A percentile compares a stretch with the other conserved stretches of the same genome.
These are phyloP conservation scores for Lacerta bilineata DNA, from an alignment of 2,797 vertebrate species.

Conservation along the genomic window DNA sequence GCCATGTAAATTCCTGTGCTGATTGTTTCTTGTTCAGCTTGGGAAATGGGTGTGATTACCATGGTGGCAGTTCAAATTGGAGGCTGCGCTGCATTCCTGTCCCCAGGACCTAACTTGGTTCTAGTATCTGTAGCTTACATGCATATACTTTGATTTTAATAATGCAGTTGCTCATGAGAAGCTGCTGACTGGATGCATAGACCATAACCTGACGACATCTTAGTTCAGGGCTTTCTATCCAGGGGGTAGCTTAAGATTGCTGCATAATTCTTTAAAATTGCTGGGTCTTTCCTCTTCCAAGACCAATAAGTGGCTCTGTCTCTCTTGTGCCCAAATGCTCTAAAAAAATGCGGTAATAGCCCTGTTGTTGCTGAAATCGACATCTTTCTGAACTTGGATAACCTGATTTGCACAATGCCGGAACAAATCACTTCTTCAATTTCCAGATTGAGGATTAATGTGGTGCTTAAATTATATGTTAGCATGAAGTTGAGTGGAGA, in stretches of 20 bases:
- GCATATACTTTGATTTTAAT: neutral
- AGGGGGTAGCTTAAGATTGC: neutral
- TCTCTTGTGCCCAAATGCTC: neutral
- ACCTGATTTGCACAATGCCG: conserved; percentile 7
- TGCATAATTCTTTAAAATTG: neutral
- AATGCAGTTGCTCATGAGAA: neutral
- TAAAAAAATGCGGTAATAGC: neutral
- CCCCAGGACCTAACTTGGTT: neutral
- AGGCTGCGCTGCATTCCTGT: neutral
- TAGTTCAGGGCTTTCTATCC: neutral
- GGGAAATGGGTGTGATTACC: neutral
- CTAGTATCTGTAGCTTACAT: neutral
- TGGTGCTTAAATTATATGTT: conserved; percentile 1
- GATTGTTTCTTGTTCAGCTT: neutral
- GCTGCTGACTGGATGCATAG: neutral
- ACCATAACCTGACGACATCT: neutral
- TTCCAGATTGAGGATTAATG: conserved; percentile 8
- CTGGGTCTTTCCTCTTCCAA: neutral
- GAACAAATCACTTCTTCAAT: conserved; percentile 15
- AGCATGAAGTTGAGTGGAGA: neutral
- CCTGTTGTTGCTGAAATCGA: neutral
- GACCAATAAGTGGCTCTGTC: neutral
- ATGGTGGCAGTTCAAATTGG: neutral
- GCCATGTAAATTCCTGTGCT: neutral
- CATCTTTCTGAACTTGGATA: neutral